phyloP scores from a whole-genome alignment of 2,888 invertebrate species.

The Drosophila pullipes region DNA sequence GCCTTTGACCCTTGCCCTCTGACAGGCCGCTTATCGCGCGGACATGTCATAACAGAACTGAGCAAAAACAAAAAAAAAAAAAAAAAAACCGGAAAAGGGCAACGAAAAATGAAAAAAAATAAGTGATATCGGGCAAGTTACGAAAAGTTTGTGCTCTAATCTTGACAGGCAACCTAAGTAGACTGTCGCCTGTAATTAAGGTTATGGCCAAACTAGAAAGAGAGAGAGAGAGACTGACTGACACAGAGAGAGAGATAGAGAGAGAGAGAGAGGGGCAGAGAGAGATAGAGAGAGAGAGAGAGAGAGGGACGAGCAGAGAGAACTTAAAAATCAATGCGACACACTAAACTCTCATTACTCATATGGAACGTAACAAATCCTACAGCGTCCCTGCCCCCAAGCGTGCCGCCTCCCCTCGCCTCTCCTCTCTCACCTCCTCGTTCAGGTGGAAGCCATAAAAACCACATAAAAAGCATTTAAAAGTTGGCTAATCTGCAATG shows the following conservation, averaged over 20 bases:
- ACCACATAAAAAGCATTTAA: conserved; percentile 78
- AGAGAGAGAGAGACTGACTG: background rate
- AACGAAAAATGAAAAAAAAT: conserved; percentile 6
- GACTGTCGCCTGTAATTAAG: conserved; percentile 61
- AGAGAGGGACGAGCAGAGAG: background rate
- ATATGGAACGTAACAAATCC: conserved; percentile 54
- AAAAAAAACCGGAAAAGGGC: background rate
- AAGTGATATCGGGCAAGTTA: conserved; percentile 43
- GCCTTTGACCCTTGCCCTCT: conserved; percentile 72
- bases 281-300: background rate
- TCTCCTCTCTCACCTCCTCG: background rate
- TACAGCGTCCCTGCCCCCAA: background rate
- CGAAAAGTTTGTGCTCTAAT: conserved; percentile 59
- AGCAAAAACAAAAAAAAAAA: conserved; percentile 14
- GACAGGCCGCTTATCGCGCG: conserved; percentile 74
- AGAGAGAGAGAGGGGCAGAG: background rate
- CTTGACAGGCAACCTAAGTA: conserved; percentile 62
- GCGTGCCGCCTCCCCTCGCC: background rate
- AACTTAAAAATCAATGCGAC: conserved; percentile 72
- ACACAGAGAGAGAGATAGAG: background rate
- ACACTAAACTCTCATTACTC: conserved; percentile 77
- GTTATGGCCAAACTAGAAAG: conserved; percentile 21
- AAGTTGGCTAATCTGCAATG: conserved; percentile 70
- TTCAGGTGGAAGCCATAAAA: conserved; percentile 59
- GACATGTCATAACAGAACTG: conserved; percentile 72